These are phyloP conservation scores for Sylvilagus floridanus DNA, from an alignment of 2,797 vertebrate species.

Conservation along the genomic window DNA sequence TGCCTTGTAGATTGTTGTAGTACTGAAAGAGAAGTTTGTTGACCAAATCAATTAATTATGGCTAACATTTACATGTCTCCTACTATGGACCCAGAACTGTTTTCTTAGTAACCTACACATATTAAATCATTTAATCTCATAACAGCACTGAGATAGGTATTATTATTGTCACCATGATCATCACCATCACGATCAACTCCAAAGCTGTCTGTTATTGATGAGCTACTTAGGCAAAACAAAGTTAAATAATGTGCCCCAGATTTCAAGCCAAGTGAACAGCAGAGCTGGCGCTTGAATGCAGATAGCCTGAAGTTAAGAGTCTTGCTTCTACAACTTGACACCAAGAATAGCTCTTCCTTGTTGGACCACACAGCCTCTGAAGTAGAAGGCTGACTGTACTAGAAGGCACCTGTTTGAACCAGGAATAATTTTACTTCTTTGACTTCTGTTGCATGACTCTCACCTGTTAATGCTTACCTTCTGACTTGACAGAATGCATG, in stretches of 20 bases:
- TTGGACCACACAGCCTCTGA: not conserved
- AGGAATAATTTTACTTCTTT: not conserved
- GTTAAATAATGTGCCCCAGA: not conserved
- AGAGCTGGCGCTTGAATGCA: not conserved
- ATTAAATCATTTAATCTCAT: not conserved
- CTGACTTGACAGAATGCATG: not conserved
- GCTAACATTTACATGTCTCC: not conserved
- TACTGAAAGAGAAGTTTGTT: slow-evolving; percentile 7
- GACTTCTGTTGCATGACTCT: not conserved
- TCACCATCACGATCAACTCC: not conserved
- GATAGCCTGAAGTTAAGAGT: not conserved
- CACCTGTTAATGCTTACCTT: not conserved
- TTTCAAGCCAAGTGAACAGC: not conserved
- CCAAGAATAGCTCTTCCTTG: too few relatives aligned
- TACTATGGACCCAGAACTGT: not conserved
- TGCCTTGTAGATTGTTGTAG: not conserved
- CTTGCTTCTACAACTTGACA: not conserved
- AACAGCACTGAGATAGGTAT: not conserved
- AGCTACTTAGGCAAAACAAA: not conserved
- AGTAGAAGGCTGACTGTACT: not conserved
- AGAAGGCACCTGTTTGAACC: not conserved
- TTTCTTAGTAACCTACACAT: not conserved
- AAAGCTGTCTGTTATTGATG: not conserved
- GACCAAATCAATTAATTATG: slow-evolving; percentile 12
- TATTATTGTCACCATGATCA: not conserved